Evolutionary conservation across 2,888 invertebrate genomes (phyloP).

Genomic region (Adelognathus sp.): DNA sequence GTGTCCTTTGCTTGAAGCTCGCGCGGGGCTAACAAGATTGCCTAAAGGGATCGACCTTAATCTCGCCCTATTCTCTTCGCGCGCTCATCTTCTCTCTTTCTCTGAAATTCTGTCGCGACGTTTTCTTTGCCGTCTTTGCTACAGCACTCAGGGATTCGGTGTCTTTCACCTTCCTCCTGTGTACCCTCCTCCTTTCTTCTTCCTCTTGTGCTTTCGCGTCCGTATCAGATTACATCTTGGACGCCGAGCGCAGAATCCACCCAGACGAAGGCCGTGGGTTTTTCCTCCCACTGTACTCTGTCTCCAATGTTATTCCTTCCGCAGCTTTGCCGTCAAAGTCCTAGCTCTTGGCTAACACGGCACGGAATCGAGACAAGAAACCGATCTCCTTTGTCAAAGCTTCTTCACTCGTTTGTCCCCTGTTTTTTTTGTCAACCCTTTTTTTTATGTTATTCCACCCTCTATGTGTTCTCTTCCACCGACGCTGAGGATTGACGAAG

Average conservation of each 20-base stretch:
- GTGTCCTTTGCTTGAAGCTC: slow-evolving; percentile 64
- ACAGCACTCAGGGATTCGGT: not conserved
- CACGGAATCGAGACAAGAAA: slow-evolving; percentile 16
- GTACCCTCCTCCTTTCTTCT: slow-evolving; percentile 43
- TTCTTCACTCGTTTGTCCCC: not conserved
- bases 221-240: slow-evolving; percentile 63
- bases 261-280: slow-evolving; percentile 56
- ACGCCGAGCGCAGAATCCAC: slow-evolving; percentile 54
- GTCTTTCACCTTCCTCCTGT: slow-evolving; percentile 19
- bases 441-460: not conserved
- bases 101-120: slow-evolving; percentile 55
- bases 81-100: slow-evolving; percentile 7
- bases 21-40: slow-evolving; percentile 74
- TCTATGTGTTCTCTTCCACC: not conserved
- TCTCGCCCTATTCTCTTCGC: slow-evolving; percentile 52
- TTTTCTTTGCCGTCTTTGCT: slow-evolving; percentile 45
- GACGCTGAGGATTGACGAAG: not conserved
- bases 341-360: slow-evolving; percentile 4
- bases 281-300: not conserved
- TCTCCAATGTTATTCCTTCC: slow-evolving; percentile 7
- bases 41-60: slow-evolving; percentile 69
- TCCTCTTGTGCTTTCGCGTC: slow-evolving; percentile 50
- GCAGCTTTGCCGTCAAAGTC: slow-evolving; percentile 10
- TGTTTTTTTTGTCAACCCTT: not conserved
- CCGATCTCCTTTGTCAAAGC: slow-evolving; percentile 33